A percentile compares a stretch with the other conserved stretches of the same genome.
Evolutionary conservation across 2,113 vertebrate genomes (phyloP).

Genomic region (Ardeotis arabs): DNA sequence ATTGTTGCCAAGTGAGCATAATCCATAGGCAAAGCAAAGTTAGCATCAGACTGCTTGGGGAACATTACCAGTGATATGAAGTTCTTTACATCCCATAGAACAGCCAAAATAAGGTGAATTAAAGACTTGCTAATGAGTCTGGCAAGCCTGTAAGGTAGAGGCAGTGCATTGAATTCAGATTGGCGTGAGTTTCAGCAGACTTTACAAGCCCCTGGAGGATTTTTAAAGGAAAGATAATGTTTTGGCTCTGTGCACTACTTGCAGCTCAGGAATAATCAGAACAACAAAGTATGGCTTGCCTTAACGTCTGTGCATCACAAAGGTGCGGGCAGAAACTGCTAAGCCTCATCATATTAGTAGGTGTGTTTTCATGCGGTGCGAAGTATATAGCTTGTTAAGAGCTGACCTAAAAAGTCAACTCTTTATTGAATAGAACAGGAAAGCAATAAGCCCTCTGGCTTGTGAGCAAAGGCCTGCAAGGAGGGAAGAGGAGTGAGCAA

Average conservation of each 20-base stretch:
- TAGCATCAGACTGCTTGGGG: neutral
- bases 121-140: constrained; percentile 3
- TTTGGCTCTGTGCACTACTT: neutral
- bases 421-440: neutral
- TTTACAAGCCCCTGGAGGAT: neutral
- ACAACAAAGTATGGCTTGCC: neutral
- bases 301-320: neutral
- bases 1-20: neutral
- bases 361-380: neutral
- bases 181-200: neutral
- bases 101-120: neutral
- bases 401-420: neutral
- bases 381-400: neutral
- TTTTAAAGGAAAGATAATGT: neutral
- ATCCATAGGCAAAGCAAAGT: neutral
- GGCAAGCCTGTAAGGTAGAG: neutral
- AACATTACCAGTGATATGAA: neutral
- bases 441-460: neutral
- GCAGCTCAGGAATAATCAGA: neutral
- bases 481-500: neutral
- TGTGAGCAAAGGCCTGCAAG: neutral
- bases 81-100: neutral
- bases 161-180: neutral
- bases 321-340: neutral
- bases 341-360: neutral